phyloP scores from a whole-genome alignment of 2,113 vertebrate genomes.

The Balaeniceps rex region DNA sequence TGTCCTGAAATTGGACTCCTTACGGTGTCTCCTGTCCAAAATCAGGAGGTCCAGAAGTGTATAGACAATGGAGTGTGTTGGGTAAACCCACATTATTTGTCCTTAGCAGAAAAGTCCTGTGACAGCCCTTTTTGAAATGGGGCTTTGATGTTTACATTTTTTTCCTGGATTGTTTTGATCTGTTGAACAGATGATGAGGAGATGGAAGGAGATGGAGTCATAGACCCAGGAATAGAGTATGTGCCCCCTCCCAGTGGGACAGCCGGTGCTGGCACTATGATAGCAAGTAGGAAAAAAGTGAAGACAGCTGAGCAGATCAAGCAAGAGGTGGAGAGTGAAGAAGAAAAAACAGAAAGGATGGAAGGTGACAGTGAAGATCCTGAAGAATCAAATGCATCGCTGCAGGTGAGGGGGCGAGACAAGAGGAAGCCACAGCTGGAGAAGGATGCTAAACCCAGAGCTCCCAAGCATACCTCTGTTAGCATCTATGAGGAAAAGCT shows the following conservation, averaged over 20 bases:
- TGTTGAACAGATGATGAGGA: conserved; percentile 89
- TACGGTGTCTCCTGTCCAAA: background rate
- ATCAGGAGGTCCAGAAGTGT: background rate
- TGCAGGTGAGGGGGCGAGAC: conserved; percentile 58
- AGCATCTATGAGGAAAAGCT: conserved; percentile 91
- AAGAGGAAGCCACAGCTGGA: conserved; percentile 73
- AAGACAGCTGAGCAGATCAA: conserved; percentile 85
- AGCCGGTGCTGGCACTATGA: conserved; percentile 45
- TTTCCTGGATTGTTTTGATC: background rate
- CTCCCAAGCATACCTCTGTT: conserved; percentile 69
- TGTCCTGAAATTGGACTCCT: background rate
- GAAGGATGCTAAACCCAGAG: conserved; percentile 64
- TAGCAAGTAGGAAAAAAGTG: conserved; percentile 82
- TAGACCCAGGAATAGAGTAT: conserved; percentile 95
- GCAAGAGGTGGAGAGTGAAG: conserved; percentile 91
- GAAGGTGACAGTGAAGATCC: conserved; percentile 78
- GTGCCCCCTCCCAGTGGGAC: conserved; percentile 77
- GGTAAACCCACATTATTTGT: background rate
- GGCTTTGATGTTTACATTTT: background rate
- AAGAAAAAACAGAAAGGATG: conserved; percentile 78
- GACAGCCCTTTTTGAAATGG: background rate
- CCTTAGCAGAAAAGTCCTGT: background rate
- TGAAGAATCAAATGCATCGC: conserved; percentile 38
- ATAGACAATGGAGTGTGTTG: background rate
- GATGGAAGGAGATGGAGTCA: conserved; percentile 89